Evolutionary conservation across 2,888 invertebrate species (phyloP), one percentile per base, ranked within the genome.

Genomic region (Drosophila buzzatii): DNA sequence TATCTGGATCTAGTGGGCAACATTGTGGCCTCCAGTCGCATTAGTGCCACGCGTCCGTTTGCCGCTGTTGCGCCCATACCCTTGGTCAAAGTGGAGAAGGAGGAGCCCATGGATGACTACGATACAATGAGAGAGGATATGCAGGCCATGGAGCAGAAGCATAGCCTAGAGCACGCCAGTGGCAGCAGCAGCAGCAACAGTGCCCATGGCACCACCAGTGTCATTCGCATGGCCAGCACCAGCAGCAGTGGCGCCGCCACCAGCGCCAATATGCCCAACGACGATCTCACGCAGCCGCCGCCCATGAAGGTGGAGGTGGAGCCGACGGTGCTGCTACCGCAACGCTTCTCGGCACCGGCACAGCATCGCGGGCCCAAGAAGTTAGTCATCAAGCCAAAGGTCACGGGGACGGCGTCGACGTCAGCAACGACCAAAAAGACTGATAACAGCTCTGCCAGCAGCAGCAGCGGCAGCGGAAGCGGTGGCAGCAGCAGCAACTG

Each of bases 371-470:
- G 85, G 42, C 89, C 92, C 12, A 91, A 93, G 81, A 91, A 91
- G 81, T 85, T 93, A 63, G 87, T 93, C 71, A 93, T 93, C 59
- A 93, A 93, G 81, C 91, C 92, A 79, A 93, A 92, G 90, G 83
- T 81, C 57, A 70, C 80, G 16, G 63, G 66, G 42, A 60, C 73
- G 47, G 44, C 70, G 16, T 52, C 33, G 47, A 23, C 70, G n/a
- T 52, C 33, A 16, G 33, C 70, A 27, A 70, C 82, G 73, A 80
- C 60, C 51, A 77, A 81, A 78, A 85, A 84, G 83, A 90, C 83
- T 80, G 82, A 79, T 63, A 78, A 78, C 51, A 74, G 61, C 57
- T 58, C 55, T 73, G 70, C 59, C 72, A 59, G 70, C 58, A 61
- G 63, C 76, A 73, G 65, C 72, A 57, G 66, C 61, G 60, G 63